Evolutionary conservation across 1,140 invertebrate species (phyloP), one percentile per base, ranked within the genome.

Genomic region (Caenorhabditis briggsae): DNA sequence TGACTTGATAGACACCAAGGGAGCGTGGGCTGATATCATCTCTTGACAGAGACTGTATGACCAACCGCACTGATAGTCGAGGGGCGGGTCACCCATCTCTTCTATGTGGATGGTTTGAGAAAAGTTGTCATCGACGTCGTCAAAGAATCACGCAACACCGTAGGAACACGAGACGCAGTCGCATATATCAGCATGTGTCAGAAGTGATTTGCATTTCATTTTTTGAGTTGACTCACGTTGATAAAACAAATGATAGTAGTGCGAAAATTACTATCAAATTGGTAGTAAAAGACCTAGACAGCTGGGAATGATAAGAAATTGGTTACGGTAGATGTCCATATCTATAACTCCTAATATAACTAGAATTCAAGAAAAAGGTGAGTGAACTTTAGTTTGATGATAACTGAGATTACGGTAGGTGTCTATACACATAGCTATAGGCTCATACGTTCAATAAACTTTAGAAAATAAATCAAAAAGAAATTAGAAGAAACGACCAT

Each of bases 131-230:
- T 33, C 33, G 70, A 53, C 23, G 70, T 53, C 70, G 46, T 53
- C 70, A 78, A n/a, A 78, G 70, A 78, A 78, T 78, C 70, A 78
- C 70, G 70, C 70, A 78, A 78, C 70, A 78, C 46, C 41, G 64
- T 70, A 70, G 64, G 70, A 78, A 78, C 70, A 50, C 46, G 70
- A 78, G 70, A 78, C 70, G 70, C 70, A 78, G 70, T 33, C 33
- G 33, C 33, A 33, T 33, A 33, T 33, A 78, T 50, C 46, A 78
- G 43, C 33, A 50, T 50, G 70, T 78, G 70, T 78, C 70, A 78
- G 70, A 78, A 78, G 14, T 6, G 46, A 50, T 78, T 78, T 20
- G 25, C 23, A 53, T 61, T 61, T 61, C 59, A 53, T 61, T 61
- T 61, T 61, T 61, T 61, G 70, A 78, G 46, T 78, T 78, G 70